Evolutionary conservation across 2,888 invertebrate genomes (phyloP).

Genomic region (Anodontia alba): DNA sequence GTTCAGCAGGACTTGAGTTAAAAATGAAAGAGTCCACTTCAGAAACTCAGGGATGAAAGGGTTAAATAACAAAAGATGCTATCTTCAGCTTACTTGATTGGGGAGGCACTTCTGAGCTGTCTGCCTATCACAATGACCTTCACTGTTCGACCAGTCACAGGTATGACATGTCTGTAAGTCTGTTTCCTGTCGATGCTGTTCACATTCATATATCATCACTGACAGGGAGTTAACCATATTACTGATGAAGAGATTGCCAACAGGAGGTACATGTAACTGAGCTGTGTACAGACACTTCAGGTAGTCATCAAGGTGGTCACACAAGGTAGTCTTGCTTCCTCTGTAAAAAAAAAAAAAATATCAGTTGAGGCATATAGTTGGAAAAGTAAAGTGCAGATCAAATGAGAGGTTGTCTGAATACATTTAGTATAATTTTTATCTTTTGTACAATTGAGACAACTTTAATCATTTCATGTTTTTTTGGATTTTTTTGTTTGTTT

Average conservation of each 20-base stretch:
- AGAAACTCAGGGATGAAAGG: too few relatives aligned
- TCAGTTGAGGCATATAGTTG: too few relatives aligned
- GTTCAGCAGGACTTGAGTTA: too few relatives aligned
- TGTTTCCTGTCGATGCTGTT: not conserved
- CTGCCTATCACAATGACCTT: constrained; percentile 39
- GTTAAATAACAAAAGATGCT: too few relatives aligned
- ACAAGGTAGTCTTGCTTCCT: not conserved
- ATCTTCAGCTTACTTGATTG: constrained; percentile 43
- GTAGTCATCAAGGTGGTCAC: constrained; percentile 26
- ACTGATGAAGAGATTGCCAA: constrained; percentile 27
- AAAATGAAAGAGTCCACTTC: too few relatives aligned
- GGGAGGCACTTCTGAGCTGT: constrained; percentile 26
- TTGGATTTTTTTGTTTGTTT: too few relatives aligned
- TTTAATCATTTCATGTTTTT: too few relatives aligned
- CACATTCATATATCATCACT: constrained; percentile 28
- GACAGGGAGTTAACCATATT: constrained; percentile 29
- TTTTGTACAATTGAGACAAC: too few relatives aligned
- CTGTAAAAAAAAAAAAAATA: not conserved
- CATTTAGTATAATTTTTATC: too few relatives aligned
- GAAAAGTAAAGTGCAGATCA: too few relatives aligned
- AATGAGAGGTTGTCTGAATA: too few relatives aligned
- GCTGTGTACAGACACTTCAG: constrained; percentile 31
- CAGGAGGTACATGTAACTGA: constrained; percentile 20
- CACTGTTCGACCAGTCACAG: constrained; percentile 25
- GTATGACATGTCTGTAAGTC: constrained; percentile 25